phyloP scores from a whole-genome alignment of 2,888 invertebrate species.

The Callyntrura sp. region DNA sequence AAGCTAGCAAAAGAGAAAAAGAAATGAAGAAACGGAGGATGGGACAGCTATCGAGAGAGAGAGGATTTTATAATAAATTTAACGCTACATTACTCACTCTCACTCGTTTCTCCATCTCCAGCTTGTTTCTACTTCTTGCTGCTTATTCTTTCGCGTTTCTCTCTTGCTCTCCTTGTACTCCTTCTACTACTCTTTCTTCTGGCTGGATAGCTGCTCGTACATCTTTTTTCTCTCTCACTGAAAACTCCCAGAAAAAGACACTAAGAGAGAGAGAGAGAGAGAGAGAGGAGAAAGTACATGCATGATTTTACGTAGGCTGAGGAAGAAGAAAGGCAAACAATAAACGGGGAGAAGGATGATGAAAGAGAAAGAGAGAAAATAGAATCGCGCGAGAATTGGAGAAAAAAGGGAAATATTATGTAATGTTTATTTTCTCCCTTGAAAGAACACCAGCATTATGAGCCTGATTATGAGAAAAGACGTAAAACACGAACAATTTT shows the following conservation, averaged over 20 bases:
- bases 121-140: slow-evolving; percentile 35
- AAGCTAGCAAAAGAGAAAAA: slow-evolving; percentile 12
- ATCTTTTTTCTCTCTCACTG: background rate
- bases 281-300: background rate
- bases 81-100: slow-evolving; percentile 70
- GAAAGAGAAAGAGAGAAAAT: background rate
- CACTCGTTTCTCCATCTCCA: slow-evolving; percentile 47
- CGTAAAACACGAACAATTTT: background rate
- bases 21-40: too few species aligned
- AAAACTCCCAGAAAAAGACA: background rate
- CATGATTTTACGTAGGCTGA: background rate
- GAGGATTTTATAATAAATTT: slow-evolving; percentile 70
- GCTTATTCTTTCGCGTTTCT: background rate
- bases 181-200: background rate
- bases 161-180: background rate
- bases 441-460: slow-evolving; percentile 12
- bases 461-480: background rate
- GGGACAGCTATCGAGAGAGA: too few species aligned
- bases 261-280: background rate
- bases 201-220: background rate
- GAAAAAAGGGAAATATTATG: background rate
- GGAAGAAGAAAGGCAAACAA: slow-evolving; percentile 51
- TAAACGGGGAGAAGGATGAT: background rate
- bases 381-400: background rate
- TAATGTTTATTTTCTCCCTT: slow-evolving; percentile 11